phyloP scores from a whole-genome alignment of 2,797 vertebrate genomes.

The Sebastes diaconus region DNA sequence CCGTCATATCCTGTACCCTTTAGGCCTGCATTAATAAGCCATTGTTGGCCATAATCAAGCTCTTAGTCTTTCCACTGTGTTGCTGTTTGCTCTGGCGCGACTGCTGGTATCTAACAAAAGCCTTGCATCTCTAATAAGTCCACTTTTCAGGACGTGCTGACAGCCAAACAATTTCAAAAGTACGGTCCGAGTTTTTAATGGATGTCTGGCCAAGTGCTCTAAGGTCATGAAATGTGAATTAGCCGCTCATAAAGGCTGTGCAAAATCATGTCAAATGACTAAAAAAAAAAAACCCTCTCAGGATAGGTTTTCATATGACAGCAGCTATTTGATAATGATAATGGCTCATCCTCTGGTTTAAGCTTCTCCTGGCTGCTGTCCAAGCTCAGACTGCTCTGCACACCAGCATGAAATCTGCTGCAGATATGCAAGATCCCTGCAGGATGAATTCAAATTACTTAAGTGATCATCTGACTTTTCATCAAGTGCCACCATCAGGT shows the following conservation, averaged over 20 bases:
- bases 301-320: not conserved
- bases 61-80: constrained; percentile 7
- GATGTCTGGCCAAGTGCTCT: not conserved
- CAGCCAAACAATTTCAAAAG: constrained; percentile 24
- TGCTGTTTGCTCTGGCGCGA: constrained; percentile 13
- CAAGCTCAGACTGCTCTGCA: not conserved
- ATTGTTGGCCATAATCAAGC: constrained; percentile 27
- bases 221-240: constrained; percentile 27
- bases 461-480: not conserved
- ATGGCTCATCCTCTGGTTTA: not conserved
- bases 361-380: not conserved
- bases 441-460: not conserved
- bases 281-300: not conserved
- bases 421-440: not conserved
- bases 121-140: constrained; percentile 11
- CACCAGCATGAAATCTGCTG: not conserved
- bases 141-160: constrained; percentile 23
- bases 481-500: not conserved
- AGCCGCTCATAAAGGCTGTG: not conserved
- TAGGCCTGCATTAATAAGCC: constrained; percentile 33
- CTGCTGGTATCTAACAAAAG: constrained; percentile 16
- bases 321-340: constrained; percentile 1
- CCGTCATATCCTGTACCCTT: constrained; percentile 18
- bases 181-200: constrained; percentile 5
- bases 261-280: not conserved